Evolutionary conservation across 1,140 invertebrate genomes (phyloP).

Genomic region (Aethina tumida): DNA sequence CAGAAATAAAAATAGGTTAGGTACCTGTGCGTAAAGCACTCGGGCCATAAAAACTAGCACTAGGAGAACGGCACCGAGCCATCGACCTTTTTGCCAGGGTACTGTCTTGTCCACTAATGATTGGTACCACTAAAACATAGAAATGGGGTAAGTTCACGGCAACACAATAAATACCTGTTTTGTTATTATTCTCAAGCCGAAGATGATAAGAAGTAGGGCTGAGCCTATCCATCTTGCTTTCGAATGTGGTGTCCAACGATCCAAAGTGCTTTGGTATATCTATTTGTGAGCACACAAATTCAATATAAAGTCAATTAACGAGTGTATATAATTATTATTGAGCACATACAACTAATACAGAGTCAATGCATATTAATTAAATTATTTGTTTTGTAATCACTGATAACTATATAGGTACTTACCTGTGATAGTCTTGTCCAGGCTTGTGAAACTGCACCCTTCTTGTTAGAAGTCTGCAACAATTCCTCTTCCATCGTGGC

Average conservation of each 20-base stretch:
- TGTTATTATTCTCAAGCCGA: conserved; percentile 48
- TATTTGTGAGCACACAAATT: conserved; percentile 12
- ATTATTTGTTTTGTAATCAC: background rate
- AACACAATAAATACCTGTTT: conserved; percentile 42
- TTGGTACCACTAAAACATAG: conserved; percentile 36
- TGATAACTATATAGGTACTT: conserved; percentile 12
- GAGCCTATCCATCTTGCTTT: conserved; percentile 47
- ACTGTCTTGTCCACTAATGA: conserved; percentile 36
- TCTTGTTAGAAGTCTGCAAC: conserved; percentile 33
- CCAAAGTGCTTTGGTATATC: conserved; percentile 39
- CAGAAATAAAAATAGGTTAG: conserved; percentile 12
- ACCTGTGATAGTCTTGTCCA: conserved; percentile 49
- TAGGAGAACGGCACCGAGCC: conserved; percentile 29
- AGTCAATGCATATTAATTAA: background rate
- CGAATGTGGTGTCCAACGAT: conserved; percentile 54
- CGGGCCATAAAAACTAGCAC: conserved; percentile 29
- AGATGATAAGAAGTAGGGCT: conserved; percentile 42
- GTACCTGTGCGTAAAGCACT: conserved; percentile 34
- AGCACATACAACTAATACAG: conserved; percentile 7
- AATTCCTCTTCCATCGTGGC: conserved; percentile 52
- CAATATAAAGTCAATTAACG: background rate
- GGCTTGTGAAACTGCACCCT: conserved; percentile 44
- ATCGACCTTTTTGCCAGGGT: conserved; percentile 32
- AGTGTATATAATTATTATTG: background rate
- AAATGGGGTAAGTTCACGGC: too few relatives aligned